These are phyloP conservation scores for Phylloscopus trochiloides DNA, from an alignment of 2,113 vertebrate species.

Conservation along the genomic window DNA sequence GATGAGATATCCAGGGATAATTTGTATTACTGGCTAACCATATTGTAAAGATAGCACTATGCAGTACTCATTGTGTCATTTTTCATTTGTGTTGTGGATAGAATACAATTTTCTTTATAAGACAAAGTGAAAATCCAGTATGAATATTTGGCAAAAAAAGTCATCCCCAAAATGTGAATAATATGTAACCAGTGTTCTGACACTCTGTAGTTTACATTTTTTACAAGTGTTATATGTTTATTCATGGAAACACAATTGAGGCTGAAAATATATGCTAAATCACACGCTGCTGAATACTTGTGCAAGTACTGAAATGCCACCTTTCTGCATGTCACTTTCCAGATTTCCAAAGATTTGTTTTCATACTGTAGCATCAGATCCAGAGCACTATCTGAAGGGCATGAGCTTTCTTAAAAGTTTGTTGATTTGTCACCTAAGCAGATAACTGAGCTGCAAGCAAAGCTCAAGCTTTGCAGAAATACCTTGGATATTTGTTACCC, in stretches of 20 bases:
- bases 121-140: not conserved
- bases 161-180: not conserved
- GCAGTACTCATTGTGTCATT: not conserved
- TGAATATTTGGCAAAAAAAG: not conserved
- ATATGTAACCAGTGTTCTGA: not conserved
- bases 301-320: not conserved
- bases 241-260: not conserved
- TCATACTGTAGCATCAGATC: not conserved
- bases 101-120: not conserved
- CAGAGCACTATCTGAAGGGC: not conserved
- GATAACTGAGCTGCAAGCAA: not conserved
- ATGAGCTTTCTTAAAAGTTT: not conserved
- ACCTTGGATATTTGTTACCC: not conserved
- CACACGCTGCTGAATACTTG: not conserved
- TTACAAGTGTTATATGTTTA: not conserved
- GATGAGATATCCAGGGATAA: not conserved
- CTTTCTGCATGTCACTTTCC: not conserved
- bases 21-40: not conserved
- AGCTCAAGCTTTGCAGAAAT: not conserved
- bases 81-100: not conserved
- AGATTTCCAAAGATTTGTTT: not conserved
- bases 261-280: not conserved
- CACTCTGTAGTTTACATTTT: not conserved
- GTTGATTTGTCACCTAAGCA: not conserved
- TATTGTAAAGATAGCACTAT: not conserved